These are phyloP conservation scores for Bradypodion ventrale DNA, from an alignment of 2,797 vertebrate species.

Conservation along the genomic window DNA sequence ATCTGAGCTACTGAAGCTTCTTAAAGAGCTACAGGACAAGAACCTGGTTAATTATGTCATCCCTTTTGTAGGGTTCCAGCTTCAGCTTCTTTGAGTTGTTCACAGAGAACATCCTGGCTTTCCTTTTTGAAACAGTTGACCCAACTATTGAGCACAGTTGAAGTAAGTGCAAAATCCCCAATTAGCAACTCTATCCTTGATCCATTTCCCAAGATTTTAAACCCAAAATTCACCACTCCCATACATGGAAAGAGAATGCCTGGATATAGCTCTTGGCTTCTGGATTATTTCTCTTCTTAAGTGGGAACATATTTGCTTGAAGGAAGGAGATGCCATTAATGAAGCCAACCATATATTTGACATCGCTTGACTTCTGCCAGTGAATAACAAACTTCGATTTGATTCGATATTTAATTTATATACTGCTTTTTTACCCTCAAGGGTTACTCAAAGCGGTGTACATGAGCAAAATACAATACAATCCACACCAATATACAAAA, in stretches of 20 bases:
- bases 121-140: too few relatives aligned
- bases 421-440: too few relatives aligned
- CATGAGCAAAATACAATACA: too few relatives aligned
- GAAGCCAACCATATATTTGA: slow-evolving; percentile 43
- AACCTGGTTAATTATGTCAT: neutral
- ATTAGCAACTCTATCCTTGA: too few relatives aligned
- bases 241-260: neutral
- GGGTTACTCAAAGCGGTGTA: too few relatives aligned
- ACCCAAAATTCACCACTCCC: neutral
- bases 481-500: too few relatives aligned
- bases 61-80: neutral
- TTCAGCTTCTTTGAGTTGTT: neutral
- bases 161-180: too few relatives aligned
- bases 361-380: slow-evolving; percentile 38
- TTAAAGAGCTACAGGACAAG: neutral
- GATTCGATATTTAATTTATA: too few relatives aligned
- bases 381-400: neutral
- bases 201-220: neutral
- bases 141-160: too few relatives aligned
- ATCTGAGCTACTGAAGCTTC: neutral
- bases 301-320: slow-evolving; percentile 37
- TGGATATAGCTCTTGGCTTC: neutral
- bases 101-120: neutral
- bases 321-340: slow-evolving; percentile 38
- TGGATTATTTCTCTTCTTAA: slow-evolving; percentile 11